Evolutionary conservation across 2,888 invertebrate species (phyloP).

Genomic region (Gnatocerus cornutus): DNA sequence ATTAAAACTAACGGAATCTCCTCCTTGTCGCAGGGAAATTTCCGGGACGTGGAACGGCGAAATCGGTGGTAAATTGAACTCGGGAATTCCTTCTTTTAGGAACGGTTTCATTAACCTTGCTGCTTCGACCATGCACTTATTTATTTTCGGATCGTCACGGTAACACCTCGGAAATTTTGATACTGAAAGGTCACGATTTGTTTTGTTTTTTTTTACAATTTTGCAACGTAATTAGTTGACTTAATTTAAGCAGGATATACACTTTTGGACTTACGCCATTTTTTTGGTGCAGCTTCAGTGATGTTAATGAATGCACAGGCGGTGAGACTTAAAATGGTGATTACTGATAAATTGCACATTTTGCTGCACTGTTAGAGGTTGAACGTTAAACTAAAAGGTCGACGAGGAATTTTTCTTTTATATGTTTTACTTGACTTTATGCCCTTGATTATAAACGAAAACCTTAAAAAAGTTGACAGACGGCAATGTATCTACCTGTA

Average conservation of each 20-base stretch:
- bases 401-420: neutral
- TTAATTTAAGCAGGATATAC: too few relatives aligned
- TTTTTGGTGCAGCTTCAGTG: neutral
- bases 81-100: constrained; percentile 68
- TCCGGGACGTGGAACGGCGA: constrained; percentile 69
- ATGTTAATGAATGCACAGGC: neutral
- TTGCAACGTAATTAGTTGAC: too few relatives aligned
- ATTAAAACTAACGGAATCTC: constrained; percentile 35
- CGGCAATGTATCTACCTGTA: too few relatives aligned
- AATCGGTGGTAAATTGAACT: constrained; percentile 68
- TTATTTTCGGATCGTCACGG: constrained; percentile 68
- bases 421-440: neutral
- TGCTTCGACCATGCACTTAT: constrained; percentile 68
- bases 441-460: too few relatives aligned
- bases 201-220: too few relatives aligned
- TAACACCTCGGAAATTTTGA: constrained; percentile 68
- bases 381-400: neutral
- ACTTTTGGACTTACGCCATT: constrained; percentile 10
- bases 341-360: neutral
- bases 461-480: too few relatives aligned
- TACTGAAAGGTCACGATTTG: too few relatives aligned
- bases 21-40: constrained; percentile 50
- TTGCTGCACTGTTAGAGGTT: neutral
- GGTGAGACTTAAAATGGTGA: neutral
- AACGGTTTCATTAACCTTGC: constrained; percentile 67